Conservation (phyloP, 2,888 invertebrate species). For the Hypomecis punctinalis region DNA sequence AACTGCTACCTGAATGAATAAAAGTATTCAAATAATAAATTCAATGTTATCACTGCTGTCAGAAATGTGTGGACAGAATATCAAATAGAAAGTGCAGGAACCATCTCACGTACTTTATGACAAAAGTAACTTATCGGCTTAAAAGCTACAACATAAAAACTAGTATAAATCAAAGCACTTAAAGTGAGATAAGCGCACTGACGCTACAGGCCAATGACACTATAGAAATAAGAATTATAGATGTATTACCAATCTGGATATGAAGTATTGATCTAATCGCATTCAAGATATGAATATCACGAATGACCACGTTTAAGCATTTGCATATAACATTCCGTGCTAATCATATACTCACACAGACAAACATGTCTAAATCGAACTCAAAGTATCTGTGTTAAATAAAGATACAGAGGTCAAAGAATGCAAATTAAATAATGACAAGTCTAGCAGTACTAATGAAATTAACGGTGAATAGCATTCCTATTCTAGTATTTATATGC, state of each 20-base stretch:
- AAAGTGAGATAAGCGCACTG: constrained; percentile 2
- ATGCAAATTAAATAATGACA: constrained; percentile 30
- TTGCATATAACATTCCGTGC: constrained; percentile 11
- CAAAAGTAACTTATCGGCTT: constrained; percentile 6
- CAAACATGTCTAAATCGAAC: constrained; percentile 8
- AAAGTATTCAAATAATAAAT: constrained; percentile 16
- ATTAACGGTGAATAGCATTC: constrained; percentile 37
- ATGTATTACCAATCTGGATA: background rate
- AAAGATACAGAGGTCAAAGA: constrained; percentile 27
- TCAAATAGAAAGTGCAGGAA: constrained; percentile 1
- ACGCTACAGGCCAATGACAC: background rate
- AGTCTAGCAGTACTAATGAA: constrained; percentile 27
- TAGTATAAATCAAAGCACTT: constrained; percentile 11
- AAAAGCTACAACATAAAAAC: constrained; percentile 11
- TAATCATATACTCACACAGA: constrained; percentile 13
- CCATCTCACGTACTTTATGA: constrained; percentile 6
- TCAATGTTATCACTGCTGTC: constrained; percentile 17
- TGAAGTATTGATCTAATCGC: background rate
- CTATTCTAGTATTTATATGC: constrained; percentile 37
- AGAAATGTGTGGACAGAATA: constrained; percentile 12
- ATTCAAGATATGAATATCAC: background rate
- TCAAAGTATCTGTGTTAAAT: constrained; percentile 17
- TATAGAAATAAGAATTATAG: background rate
- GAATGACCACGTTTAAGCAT: background rate
- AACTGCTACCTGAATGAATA: constrained; percentile 21